Percentiles rank a stretch among this genome's conserved stretches.
Evolutionary conservation across 2,113 vertebrate genomes (phyloP).

Genomic region (Cynopterus brachyotis): DNA sequence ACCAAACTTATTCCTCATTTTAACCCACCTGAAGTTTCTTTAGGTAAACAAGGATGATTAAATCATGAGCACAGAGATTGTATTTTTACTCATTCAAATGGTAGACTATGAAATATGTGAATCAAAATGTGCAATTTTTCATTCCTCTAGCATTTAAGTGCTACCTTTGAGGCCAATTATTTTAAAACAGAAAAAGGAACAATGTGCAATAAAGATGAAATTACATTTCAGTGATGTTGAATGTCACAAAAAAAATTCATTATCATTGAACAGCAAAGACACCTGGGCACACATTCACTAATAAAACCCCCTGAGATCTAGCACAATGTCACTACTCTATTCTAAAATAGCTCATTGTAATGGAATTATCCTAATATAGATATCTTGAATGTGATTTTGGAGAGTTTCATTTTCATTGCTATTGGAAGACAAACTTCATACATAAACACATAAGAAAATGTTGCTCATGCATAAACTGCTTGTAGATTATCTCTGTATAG

Average conservation of each 20-base stretch:
- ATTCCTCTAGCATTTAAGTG: constrained; percentile 22
- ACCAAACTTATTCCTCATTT: not conserved
- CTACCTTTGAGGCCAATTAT: constrained; percentile 33
- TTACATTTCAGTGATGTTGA: constrained; percentile 41
- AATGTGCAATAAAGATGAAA: constrained; percentile 33
- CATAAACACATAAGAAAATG: constrained; percentile 40
- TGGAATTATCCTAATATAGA: constrained; percentile 42
- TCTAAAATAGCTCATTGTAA: not conserved
- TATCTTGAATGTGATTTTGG: not conserved
- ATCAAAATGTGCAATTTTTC: constrained; percentile 12
- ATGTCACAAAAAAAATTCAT: constrained; percentile 17
- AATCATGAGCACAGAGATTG: not conserved
- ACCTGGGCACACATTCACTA: not conserved
- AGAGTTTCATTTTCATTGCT: constrained; percentile 43
- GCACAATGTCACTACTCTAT: not conserved
- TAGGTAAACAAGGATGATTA: not conserved
- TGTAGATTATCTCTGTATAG: not conserved
- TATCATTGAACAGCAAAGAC: constrained; percentile 24
- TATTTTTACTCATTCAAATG: constrained; percentile 14
- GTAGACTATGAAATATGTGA: not conserved
- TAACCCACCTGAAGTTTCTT: not conserved
- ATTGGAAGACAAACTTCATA: constrained; percentile 38
- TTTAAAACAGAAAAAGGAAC: constrained; percentile 34
- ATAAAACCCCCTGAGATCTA: not conserved
- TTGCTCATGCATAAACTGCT: not conserved